Base-by-base conservation (phyloP, 2,113 vertebrate species). In the Spheniscus mendiculus region DNA sequence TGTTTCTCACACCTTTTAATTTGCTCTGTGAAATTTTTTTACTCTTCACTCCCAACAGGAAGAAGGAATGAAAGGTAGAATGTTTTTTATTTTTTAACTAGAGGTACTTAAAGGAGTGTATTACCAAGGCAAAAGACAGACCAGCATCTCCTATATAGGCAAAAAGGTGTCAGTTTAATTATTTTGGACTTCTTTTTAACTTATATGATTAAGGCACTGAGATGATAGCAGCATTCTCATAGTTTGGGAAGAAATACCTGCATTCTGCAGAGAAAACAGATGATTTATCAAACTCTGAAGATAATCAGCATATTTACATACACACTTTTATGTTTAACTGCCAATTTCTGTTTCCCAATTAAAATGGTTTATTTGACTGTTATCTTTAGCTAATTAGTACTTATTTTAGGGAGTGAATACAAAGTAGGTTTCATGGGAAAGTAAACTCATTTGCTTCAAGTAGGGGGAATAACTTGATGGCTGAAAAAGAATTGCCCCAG, bases 251-350 rank as follows among this genome's bases (percentile, higher is more conserved):
- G 89, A 96, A 93, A 94, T 96, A 97, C 96, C 95, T 96, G 84
- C 55, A 53, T 83, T 92, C 87, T 90, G 36, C 50, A 90, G 67
- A 92, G 87, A 93, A 97, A 96, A 89, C 83, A 96, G 91, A 96
- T 97, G 93, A 94, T 98, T 97, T 98, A 95, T 97, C 93, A 96
- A 96, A 95, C 85, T 87, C 94, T 89, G 77, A 97, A 89, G 89
- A 92, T 97, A 97, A 96, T 96, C 93, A 96, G 90, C 70, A 63
- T 97, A 94, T 97, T 98, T 98, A 97, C 91, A 96, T 94, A 95
- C 80, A 84, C 87, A 89, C 89, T 96, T 96, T 96, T 91, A 95
- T 84, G 90, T 96, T 97, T 97, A 97, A 96, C 95, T 91, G 94
- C 96, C 95, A 96, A 77, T 97, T 97, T 97, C 90, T 93, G 81